Evolutionary conservation across 1,140 invertebrate species (phyloP).

Genomic region (Pachypsylla venusta): DNA sequence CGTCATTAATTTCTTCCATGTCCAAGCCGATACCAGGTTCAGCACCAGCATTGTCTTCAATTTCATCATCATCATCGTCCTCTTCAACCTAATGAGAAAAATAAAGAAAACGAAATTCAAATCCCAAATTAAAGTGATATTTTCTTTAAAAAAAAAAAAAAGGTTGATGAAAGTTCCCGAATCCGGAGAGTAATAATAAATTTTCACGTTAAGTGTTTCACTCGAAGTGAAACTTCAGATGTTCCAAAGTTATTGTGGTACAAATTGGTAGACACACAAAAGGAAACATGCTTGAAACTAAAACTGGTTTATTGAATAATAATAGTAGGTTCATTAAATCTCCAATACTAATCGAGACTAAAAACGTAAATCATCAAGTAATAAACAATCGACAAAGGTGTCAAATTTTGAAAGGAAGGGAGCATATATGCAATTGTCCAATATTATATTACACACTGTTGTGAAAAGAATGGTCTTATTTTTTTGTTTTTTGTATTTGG

Average conservation of each 20-base stretch:
- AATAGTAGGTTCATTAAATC: not conserved
- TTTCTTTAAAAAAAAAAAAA: not conserved
- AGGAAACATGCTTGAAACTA: not conserved
- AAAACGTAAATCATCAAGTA: too few relatives aligned
- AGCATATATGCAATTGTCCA: too few relatives aligned
- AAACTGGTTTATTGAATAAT: not conserved
- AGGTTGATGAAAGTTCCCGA: not conserved
- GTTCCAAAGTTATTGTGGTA: not conserved
- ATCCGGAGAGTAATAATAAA: too few relatives aligned
- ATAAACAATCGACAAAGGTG: too few relatives aligned
- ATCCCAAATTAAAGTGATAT: not conserved
- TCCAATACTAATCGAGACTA: too few relatives aligned
- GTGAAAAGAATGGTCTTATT: too few relatives aligned
- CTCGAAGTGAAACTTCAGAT: not conserved
- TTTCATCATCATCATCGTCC: constrained; percentile 1
- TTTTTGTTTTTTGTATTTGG: too few relatives aligned
- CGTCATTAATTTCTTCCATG: constrained; percentile 1
- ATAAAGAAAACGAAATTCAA: too few relatives aligned
- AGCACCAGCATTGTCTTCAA: not conserved
- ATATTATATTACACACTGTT: too few relatives aligned
- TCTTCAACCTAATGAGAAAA: not conserved
- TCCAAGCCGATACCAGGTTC: not conserved
- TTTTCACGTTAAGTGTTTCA: not conserved
- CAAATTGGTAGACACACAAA: not conserved
- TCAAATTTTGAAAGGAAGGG: too few relatives aligned